phyloP scores from a whole-genome alignment of 2,888 invertebrate species.

The Hydroisotoma schaefferi region DNA sequence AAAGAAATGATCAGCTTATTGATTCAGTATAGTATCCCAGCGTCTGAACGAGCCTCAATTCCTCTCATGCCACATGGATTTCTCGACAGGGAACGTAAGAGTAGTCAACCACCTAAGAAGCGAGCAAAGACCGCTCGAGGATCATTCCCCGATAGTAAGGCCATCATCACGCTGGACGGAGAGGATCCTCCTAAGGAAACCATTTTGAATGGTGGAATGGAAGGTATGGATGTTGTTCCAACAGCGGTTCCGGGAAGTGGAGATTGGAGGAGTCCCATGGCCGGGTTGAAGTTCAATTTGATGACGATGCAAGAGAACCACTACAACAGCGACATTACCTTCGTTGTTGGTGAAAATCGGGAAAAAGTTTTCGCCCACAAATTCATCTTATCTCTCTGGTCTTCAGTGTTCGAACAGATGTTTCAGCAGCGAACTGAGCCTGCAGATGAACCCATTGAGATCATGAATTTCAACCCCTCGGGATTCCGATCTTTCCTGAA shows the following conservation, averaged over 20 bases:
- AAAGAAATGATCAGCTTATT: slow-evolving; percentile 42
- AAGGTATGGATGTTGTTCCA: too few relatives aligned
- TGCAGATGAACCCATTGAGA: slow-evolving; percentile 32
- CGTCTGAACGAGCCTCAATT: slow-evolving; percentile 28
- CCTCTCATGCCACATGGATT: slow-evolving; percentile 37
- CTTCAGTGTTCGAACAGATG: slow-evolving; percentile 32
- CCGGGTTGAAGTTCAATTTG: slow-evolving; percentile 38
- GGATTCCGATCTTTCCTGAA: slow-evolving; percentile 40
- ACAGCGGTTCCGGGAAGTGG: neutral
- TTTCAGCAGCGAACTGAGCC: slow-evolving; percentile 20
- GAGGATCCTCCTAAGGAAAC: slow-evolving; percentile 23
- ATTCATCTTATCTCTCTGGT: slow-evolving; percentile 36
- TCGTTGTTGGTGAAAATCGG: slow-evolving; percentile 28
- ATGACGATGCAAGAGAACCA: slow-evolving; percentile 38
- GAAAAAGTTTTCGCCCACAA: slow-evolving; percentile 39
- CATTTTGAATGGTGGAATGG: neutral
- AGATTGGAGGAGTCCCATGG: slow-evolving; percentile 38
- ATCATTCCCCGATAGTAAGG: slow-evolving; percentile 28
- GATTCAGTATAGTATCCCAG: slow-evolving; percentile 39
- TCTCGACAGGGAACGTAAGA: slow-evolving; percentile 32
- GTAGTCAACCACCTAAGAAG: slow-evolving; percentile 35
- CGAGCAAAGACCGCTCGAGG: slow-evolving; percentile 31
- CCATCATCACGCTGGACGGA: slow-evolving; percentile 26
- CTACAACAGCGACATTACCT: slow-evolving; percentile 35
- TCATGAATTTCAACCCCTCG: slow-evolving; percentile 26